These are phyloP conservation scores for Chionis minor DNA, from an alignment of 2,113 vertebrate genomes.

Conservation along the genomic window DNA sequence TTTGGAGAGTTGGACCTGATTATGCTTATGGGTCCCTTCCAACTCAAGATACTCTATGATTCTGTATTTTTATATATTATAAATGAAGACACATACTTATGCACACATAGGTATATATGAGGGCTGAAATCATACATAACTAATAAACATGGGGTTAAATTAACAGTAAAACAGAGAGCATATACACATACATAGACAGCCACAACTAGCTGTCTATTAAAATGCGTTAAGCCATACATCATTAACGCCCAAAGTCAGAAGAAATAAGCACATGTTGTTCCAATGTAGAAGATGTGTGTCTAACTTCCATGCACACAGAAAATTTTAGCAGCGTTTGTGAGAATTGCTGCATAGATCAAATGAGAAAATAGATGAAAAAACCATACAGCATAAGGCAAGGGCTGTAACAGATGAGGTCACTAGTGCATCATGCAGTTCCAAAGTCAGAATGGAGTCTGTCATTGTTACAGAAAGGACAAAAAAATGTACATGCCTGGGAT, in stretches of 20 bases:
- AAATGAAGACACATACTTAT: not conserved
- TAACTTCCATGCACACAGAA: not conserved
- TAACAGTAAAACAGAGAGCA: not conserved
- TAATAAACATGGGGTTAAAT: not conserved
- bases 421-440: not conserved
- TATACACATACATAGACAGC: not conserved
- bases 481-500: rapidly evolving
- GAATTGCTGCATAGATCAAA: not conserved
- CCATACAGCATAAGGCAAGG: not conserved
- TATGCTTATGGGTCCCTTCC: not conserved
- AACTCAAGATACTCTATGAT: not conserved
- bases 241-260: not conserved
- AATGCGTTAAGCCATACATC: not conserved
- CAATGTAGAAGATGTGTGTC: not conserved
- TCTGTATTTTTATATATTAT: not conserved
- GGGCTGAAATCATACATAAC: not conserved
- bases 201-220: not conserved
- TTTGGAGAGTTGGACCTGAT: not conserved
- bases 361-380: not conserved
- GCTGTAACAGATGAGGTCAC: not conserved
- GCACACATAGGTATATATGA: not conserved
- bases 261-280: not conserved
- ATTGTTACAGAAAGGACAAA: not conserved
- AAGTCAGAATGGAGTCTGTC: not conserved
- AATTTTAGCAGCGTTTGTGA: not conserved